These are phyloP conservation scores for Cryptoprocta ferox DNA, from an alignment of 2,797 vertebrate genomes.

Conservation along the genomic window DNA sequence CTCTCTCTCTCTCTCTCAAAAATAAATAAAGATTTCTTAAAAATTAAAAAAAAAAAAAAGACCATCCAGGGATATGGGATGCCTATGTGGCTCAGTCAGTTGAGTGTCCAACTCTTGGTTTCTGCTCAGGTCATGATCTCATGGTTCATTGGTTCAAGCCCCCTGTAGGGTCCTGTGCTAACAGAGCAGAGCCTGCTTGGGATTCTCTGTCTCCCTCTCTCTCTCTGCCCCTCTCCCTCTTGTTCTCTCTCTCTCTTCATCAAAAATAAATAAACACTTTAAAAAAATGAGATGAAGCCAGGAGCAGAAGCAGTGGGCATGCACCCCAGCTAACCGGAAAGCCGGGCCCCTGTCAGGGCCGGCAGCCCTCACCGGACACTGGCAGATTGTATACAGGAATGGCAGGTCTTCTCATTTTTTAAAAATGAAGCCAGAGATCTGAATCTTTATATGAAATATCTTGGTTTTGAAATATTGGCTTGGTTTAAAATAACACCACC, in stretches of 20 bases:
- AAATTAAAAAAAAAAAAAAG: not conserved
- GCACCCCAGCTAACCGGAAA: not conserved
- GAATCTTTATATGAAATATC: not conserved
- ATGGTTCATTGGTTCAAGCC: not conserved
- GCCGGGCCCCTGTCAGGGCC: not conserved
- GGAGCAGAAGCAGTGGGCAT: accelerated
- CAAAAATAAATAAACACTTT: not conserved
- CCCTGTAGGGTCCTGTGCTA: not conserved
- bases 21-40: not conserved
- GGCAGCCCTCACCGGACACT: not conserved
- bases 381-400: not conserved
- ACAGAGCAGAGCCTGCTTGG: too few relatives aligned
- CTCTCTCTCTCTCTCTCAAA: not conserved
- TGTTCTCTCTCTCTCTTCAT: not conserved
- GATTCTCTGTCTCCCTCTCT: not conserved
- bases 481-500: not conserved
- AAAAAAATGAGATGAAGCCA: not conserved
- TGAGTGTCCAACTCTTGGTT: not conserved
- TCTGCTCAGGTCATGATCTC: not conserved
- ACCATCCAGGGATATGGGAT: not conserved
- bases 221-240: not conserved
- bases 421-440: not conserved
- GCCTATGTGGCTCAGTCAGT: not conserved
- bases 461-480: not conserved
- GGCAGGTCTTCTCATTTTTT: not conserved